Conservation (phyloP, 2,888 invertebrate genomes). For the Andrena camellia region DNA sequence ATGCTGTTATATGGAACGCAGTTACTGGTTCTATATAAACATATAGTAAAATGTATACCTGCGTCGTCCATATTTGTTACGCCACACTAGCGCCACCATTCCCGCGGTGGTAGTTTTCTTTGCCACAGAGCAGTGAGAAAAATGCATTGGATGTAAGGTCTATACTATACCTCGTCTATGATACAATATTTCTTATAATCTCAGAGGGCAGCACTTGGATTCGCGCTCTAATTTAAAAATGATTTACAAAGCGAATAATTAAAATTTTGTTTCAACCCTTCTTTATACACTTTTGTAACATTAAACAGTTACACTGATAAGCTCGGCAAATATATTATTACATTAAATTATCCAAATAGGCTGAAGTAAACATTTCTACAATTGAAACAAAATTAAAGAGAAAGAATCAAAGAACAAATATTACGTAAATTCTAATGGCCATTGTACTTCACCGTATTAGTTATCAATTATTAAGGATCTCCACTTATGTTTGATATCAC, state of each 20-base stretch:
- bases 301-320: not conserved
- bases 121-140: too few species aligned
- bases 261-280: too few species aligned
- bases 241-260: not conserved
- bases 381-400: not conserved
- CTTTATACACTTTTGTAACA: too few species aligned
- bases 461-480: not conserved
- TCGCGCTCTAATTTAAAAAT: not conserved
- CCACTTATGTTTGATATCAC: not conserved
- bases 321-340: not conserved
- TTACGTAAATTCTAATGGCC: not conserved
- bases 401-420: not conserved
- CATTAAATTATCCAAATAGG: not conserved
- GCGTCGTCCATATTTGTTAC: too few species aligned
- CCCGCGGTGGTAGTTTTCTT: too few species aligned
- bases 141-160: too few species aligned
- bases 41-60: too few species aligned
- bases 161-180: too few species aligned
- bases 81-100: too few species aligned
- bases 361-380: not conserved
- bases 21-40: too few species aligned
- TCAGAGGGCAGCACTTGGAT: not conserved
- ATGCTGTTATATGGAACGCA: too few species aligned
- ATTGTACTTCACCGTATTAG: not conserved
- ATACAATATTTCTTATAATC: not conserved